A percentile compares a stretch with the other conserved stretches of the same genome.
Conservation (phyloP, 2,113 vertebrate genomes). For the Phaetusa simplex region DNA sequence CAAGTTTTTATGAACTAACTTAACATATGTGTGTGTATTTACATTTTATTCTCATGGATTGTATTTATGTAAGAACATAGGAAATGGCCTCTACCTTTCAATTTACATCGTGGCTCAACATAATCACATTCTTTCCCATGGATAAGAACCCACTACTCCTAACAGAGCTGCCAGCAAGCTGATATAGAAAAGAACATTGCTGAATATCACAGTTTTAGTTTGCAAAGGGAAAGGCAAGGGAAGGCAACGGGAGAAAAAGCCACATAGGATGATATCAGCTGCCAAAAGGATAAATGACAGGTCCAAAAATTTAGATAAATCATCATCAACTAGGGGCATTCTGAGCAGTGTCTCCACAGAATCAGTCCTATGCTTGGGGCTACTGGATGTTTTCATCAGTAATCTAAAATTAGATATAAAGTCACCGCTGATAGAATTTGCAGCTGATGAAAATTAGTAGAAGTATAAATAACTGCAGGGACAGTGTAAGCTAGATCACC, state of each 20-base stretch:
- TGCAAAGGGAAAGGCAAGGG: not conserved
- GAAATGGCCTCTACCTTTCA: not conserved
- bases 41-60: not conserved
- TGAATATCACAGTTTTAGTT: not conserved
- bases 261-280: not conserved
- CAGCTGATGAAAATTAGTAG: not conserved
- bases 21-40: not conserved
- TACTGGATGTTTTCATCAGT: not conserved
- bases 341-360: not conserved
- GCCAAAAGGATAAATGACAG: not conserved
- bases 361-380: not conserved
- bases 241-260: not conserved
- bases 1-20: not conserved
- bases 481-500: not conserved
- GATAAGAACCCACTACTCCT: not conserved
- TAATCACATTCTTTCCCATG: not conserved
- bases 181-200: not conserved
- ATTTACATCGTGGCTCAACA: not conserved
- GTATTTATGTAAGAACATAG: not conserved
- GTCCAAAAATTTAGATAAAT: not conserved
- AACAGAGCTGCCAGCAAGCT: not conserved
- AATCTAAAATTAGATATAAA: conserved; percentile 7
- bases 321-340: not conserved
- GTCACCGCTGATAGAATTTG: not conserved
- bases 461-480: conserved; percentile 7